Conservation (phyloP, 2,113 vertebrate species). For the Poecilia latipinna region DNA sequence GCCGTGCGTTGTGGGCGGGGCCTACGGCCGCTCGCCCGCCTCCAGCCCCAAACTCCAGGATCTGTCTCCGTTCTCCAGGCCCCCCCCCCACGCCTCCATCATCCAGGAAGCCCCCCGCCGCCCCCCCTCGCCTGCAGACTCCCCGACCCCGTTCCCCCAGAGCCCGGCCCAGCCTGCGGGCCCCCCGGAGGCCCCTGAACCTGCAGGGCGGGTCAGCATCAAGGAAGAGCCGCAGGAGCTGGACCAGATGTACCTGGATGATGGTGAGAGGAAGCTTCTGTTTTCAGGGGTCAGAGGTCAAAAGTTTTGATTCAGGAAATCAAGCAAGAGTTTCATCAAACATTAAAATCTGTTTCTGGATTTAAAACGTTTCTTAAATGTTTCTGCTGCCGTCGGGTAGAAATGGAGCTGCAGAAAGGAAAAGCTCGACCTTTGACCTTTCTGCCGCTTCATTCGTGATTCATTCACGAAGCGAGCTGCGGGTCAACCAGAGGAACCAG, state of each 20-base stretch:
- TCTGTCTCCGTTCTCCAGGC: constrained; percentile 84
- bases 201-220: constrained; percentile 82
- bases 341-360: too few species aligned
- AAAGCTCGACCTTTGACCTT: too few species aligned
- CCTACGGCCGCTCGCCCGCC: constrained; percentile 81
- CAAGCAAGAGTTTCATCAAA: too few species aligned
- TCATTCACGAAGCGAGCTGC: too few species aligned
- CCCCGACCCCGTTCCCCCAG: constrained; percentile 65
- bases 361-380: too few species aligned
- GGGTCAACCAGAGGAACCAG: too few species aligned
- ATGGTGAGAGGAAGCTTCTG: constrained; percentile 84
- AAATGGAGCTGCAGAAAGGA: too few species aligned
- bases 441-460: too few species aligned
- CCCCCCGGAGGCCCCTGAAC: constrained; percentile 62
- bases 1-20: constrained; percentile 78
- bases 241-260: constrained; percentile 98
- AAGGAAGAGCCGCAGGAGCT: constrained; percentile 96
- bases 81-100: constrained; percentile 76
- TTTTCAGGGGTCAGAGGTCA: background rate
- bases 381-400: too few species aligned
- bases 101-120: constrained; percentile 84
- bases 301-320: too few species aligned
- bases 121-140: constrained; percentile 81
- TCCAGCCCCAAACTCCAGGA: constrained; percentile 89
- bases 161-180: constrained; percentile 50